A percentile compares a stretch with the other conserved stretches of the same genome.
These are phyloP conservation scores for Pyrochroa serraticornis DNA, from an alignment of 2,888 invertebrate species.

Conservation along the genomic window DNA sequence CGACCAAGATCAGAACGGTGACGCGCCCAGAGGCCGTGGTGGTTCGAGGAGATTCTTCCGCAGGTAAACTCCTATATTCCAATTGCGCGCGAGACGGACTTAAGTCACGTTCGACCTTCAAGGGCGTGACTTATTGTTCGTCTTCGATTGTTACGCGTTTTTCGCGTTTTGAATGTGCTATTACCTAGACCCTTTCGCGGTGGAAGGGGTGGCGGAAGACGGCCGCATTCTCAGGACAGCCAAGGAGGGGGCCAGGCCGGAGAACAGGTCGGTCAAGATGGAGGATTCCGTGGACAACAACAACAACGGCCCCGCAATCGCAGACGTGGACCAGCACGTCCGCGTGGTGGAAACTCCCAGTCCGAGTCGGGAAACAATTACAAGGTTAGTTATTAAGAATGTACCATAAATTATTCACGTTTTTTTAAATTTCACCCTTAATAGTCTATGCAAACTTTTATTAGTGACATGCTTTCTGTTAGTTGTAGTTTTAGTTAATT, in stretches of 20 bases:
- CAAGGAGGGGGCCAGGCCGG: slow-evolving; percentile 57
- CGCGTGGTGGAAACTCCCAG: slow-evolving; percentile 55
- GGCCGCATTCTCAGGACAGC: slow-evolving; percentile 63
- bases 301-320: slow-evolving; percentile 58
- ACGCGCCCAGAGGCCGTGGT: slow-evolving; percentile 60
- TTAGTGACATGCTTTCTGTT: background rate
- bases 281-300: slow-evolving; percentile 48
- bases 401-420: background rate
- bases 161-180: background rate
- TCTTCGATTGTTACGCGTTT: background rate
- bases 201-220: slow-evolving; percentile 64
- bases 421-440: slow-evolving; percentile 9
- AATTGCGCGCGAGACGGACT: too few relatives aligned
- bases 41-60: slow-evolving; percentile 72
- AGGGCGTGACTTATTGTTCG: too few relatives aligned
- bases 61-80: slow-evolving; percentile 35
- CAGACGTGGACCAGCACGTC: slow-evolving; percentile 56
- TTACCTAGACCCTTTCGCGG: slow-evolving; percentile 66
- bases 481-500: slow-evolving; percentile 13
- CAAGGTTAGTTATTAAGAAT: slow-evolving; percentile 40
- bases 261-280: slow-evolving; percentile 54
- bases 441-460: slow-evolving; percentile 11
- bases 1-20: slow-evolving; percentile 57
- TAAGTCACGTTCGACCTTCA: too few relatives aligned
- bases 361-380: slow-evolving; percentile 53